phyloP scores from a whole-genome alignment of 2,113 vertebrate species.

The Geococcyx californianus region DNA sequence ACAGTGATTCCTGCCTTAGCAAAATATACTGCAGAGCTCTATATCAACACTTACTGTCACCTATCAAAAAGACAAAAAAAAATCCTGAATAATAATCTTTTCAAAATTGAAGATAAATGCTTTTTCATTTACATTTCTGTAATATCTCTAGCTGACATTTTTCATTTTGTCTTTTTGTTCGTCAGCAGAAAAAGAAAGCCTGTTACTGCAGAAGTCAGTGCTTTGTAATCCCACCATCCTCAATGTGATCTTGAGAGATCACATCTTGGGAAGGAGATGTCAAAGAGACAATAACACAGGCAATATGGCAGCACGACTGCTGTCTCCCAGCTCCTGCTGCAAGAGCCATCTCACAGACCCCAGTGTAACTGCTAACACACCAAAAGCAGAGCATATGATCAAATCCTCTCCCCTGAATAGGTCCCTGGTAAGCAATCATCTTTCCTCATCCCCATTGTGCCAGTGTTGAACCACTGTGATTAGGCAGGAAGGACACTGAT shows the following conservation, averaged over 20 bases:
- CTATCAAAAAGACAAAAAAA: neutral
- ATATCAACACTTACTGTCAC: neutral
- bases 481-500: neutral
- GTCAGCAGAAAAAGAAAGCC: neutral
- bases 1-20: neutral
- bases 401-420: neutral
- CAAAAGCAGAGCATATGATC: neutral
- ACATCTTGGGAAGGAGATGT: neutral
- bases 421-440: neutral
- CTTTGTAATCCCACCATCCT: neutral
- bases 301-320: neutral
- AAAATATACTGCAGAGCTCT: neutral
- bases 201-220: neutral
- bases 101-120: neutral
- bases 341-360: fast-evolving
- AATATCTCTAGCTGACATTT: neutral
- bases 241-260: neutral
- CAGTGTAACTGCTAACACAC: neutral
- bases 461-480: fast-evolving
- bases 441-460: neutral
- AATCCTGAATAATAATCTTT: neutral
- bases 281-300: neutral
- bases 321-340: neutral
- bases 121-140: neutral
- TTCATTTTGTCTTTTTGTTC: neutral